These are phyloP conservation scores for Corythornis madagascariensis DNA, from an alignment of 2,113 vertebrate species.

Conservation along the genomic window DNA sequence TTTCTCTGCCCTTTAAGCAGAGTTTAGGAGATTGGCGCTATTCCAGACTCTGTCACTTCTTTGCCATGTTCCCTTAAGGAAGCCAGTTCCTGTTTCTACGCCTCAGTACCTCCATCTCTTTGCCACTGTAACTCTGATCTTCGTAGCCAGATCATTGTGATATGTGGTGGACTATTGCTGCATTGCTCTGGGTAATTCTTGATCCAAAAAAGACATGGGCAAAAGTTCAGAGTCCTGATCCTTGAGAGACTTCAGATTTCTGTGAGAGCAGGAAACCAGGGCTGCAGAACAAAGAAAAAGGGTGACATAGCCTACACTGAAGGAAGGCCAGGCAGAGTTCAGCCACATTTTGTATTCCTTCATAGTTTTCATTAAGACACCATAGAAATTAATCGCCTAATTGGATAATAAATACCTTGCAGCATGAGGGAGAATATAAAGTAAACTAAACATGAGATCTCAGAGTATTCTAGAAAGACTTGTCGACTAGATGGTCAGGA, in stretches of 20 bases:
- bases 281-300: background rate
- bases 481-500: background rate
- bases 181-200: background rate
- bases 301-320: rapidly evolving
- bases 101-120: background rate
- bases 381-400: background rate
- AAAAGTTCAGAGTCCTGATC: background rate
- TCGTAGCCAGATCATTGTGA: background rate
- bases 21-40: background rate
- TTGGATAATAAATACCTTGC: background rate
- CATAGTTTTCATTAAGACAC: background rate
- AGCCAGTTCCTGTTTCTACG: background rate
- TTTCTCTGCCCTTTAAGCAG: background rate
- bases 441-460: background rate
- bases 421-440: background rate
- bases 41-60: background rate
- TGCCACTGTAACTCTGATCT: background rate
- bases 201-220: background rate
- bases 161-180: background rate
- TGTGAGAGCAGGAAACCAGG: background rate
- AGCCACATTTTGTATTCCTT: background rate
- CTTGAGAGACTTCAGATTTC: background rate
- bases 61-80: background rate
- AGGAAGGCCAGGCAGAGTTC: background rate
- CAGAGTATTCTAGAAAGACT: background rate